Base-by-base conservation (phyloP, 2,113 vertebrate species). In the Sclerurus mexicanus region DNA sequence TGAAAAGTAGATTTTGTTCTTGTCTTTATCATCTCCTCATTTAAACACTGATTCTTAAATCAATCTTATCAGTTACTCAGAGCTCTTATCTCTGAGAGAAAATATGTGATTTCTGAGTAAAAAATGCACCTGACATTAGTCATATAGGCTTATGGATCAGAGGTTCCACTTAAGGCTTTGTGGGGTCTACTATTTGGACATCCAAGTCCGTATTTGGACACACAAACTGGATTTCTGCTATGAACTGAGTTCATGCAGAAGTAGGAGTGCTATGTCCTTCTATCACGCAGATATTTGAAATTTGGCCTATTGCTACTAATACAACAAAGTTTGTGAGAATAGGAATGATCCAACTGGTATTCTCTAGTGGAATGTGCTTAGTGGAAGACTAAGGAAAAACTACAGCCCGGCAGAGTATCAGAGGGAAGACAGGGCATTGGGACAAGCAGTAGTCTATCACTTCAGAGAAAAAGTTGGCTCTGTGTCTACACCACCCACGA, bases 381-480 rank as follows among this genome's bases (percentile, higher is more conserved):
- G 67, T 62, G 47, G 76, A 80, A 74, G 59, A 62, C 39, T 3
- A 58, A 71, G 72, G 39, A 84, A 83, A 42, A 91, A 17, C 19
- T 80, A 28, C 28, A 80, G 39, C 47, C 50, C 95, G 82, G 78
- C 91, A 93, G 55, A 67, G 25, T 87, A 96, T 89, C 91, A 93
- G 27, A 95, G 52, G 33, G 33, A 92, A 75, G 60, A 73, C 20
- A 71, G 76, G 52, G 74, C 47, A 59, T 0, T 3, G 37, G 52
- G 39, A 64, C 19, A 63, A 88, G 60, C 5, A 83, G 63, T 6
- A 90, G 24, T 60, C 68, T 69, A 67, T n/a, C 0, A 0, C 33
- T 63, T 27, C 63, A 71, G 39, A 67, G 63, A 47, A 92, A 67
- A 95, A 63, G 23, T 15, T 55, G 35, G 28, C 46, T 84, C 67